Evolutionary conservation across 2,888 invertebrate species (phyloP).

Genomic region (Rapana venosa): DNA sequence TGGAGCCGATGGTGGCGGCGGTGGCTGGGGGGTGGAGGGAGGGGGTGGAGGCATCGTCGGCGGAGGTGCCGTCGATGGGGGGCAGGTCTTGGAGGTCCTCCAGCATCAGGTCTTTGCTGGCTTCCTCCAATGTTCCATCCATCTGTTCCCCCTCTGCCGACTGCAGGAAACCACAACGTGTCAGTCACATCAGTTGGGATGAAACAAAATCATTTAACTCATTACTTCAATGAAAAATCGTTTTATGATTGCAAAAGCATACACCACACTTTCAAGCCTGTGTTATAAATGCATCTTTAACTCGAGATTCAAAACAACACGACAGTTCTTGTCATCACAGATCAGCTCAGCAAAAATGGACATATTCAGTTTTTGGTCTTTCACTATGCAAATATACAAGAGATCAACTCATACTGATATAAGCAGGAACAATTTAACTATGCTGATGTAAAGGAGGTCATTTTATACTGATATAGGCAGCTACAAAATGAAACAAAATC

Average conservation of each 20-base stretch:
- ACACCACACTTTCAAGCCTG: neutral
- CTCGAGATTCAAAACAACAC: no score
- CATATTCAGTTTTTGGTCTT: no score
- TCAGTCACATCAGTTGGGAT: neutral
- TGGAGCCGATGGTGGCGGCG: conserved; percentile 42
- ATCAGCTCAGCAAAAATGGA: no score
- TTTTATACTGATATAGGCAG: no score
- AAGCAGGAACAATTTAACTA: no score
- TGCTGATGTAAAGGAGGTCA: no score
- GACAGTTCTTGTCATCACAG: no score
- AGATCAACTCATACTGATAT: no score
- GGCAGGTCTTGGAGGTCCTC: conserved; percentile 43
- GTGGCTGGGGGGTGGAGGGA: conserved; percentile 34
- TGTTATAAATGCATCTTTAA: no score
- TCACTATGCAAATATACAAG: no score
- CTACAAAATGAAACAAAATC: no score
- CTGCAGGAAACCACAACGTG: neutral
- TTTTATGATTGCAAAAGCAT: neutral
- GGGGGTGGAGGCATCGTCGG: neutral
- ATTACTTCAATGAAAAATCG: neutral
- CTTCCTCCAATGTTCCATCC: neutral
- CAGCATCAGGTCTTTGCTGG: neutral
- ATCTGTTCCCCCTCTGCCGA: neutral
- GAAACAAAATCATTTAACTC: no score
- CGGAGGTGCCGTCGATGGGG: conserved; percentile 23